These are phyloP conservation scores for Odontomachus brunneus DNA, from an alignment of 1,140 invertebrate genomes.

Conservation along the genomic window DNA sequence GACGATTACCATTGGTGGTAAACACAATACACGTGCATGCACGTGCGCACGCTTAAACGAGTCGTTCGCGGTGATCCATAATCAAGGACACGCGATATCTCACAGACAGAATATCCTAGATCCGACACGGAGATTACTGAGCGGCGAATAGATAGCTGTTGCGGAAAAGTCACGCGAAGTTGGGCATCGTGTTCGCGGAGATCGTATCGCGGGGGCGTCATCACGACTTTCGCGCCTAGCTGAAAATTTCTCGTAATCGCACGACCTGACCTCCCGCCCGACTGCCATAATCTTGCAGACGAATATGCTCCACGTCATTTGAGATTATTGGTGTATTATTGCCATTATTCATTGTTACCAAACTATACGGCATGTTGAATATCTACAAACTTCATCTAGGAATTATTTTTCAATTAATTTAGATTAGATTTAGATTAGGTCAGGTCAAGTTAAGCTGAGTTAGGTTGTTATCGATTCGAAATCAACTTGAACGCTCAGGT, in stretches of 20 bases:
- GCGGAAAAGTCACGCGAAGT: constrained; percentile 80
- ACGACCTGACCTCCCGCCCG: background rate
- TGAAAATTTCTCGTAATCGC: constrained; percentile 17
- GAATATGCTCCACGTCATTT: background rate
- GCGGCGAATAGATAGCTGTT: constrained; percentile 76
- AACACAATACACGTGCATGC: background rate
- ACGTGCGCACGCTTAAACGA: constrained; percentile 3
- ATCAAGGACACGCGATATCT: constrained; percentile 82
- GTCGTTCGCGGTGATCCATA: constrained; percentile 75
- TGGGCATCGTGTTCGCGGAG: background rate
- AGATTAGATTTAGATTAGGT: too few species aligned
- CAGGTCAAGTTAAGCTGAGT: too few species aligned
- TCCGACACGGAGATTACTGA: constrained; percentile 74
- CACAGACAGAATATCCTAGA: constrained; percentile 77
- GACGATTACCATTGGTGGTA: constrained; percentile 8
- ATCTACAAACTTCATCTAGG: too few species aligned
- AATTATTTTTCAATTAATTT: too few species aligned
- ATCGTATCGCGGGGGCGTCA: constrained; percentile 29
- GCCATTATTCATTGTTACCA: background rate
- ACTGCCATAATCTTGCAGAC: background rate
- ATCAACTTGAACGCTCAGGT: too few species aligned
- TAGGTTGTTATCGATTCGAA: too few species aligned
- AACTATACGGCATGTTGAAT: background rate
- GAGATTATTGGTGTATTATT: background rate
- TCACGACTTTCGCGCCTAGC: constrained; percentile 31